phyloP scores from a whole-genome alignment of 2,888 invertebrate genomes.

The Germaria angustata region DNA sequence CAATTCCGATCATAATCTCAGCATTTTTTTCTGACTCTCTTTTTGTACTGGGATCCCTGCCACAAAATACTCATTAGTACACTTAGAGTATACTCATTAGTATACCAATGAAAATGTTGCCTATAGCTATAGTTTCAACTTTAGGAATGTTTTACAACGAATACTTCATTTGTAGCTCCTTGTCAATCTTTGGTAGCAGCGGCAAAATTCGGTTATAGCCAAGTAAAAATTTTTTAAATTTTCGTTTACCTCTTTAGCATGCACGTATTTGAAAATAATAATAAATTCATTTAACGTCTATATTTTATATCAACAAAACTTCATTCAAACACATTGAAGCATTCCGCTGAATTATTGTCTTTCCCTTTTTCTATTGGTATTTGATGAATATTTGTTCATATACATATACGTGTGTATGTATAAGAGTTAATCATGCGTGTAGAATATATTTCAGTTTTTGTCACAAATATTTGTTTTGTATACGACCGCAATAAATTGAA shows the following conservation, averaged over 20 bases:
- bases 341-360: conserved; percentile 20
- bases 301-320: conserved; percentile 22
- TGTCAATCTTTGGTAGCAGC: neutral
- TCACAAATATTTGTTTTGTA: conserved; percentile 31
- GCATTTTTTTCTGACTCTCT: no score
- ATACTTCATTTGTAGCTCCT: no score
- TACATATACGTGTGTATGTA: neutral
- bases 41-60: no score
- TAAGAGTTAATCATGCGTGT: neutral
- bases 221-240: neutral
- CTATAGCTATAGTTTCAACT: no score
- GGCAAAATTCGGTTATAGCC: neutral
- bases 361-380: conserved; percentile 20
- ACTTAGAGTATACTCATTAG: no score
- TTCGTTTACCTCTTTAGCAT: conserved; percentile 70
- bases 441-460: neutral
- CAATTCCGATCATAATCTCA: no score
- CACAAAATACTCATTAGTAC: no score
- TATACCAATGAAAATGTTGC: no score
- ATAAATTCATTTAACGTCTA: conserved; percentile 70
- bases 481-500: conserved; percentile 26
- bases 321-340: conserved; percentile 9
- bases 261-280: conserved; percentile 73
- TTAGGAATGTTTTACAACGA: no score
- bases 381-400: conserved; percentile 37